These are phyloP conservation scores for Tenthredo notha DNA, from an alignment of 2,888 invertebrate species.

Conservation along the genomic window DNA sequence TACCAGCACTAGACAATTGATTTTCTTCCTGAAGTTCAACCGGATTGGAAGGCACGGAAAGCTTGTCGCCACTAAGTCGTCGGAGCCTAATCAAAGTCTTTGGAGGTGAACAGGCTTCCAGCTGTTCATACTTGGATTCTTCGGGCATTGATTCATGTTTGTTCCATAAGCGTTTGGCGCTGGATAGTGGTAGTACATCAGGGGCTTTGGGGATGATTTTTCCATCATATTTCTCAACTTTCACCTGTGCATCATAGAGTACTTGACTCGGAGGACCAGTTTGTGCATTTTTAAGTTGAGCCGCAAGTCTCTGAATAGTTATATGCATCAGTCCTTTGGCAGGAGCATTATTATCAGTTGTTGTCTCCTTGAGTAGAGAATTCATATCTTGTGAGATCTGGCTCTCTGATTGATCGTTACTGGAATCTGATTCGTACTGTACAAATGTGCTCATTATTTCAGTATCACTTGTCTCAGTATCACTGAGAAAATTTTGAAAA, in stretches of 20 bases:
- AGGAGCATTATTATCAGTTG: slow-evolving; percentile 64
- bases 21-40: slow-evolving; percentile 53
- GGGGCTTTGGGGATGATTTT: slow-evolving; percentile 64
- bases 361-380: slow-evolving; percentile 70
- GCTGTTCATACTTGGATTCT: slow-evolving; percentile 63
- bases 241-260: slow-evolving; percentile 42
- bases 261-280: slow-evolving; percentile 20
- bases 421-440: slow-evolving; percentile 70
- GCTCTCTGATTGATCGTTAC: slow-evolving; percentile 70
- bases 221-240: slow-evolving; percentile 55
- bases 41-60: slow-evolving; percentile 68
- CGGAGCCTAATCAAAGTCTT: slow-evolving; percentile 78
- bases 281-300: slow-evolving; percentile 72
- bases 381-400: slow-evolving; percentile 70
- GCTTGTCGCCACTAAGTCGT: slow-evolving; percentile 78
- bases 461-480: slow-evolving; percentile 65
- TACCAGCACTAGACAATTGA: slow-evolving; percentile 55
- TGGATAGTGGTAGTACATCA: slow-evolving; percentile 62
- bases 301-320: slow-evolving; percentile 75
- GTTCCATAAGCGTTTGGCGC: slow-evolving; percentile 58
- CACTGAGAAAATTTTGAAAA: slow-evolving; percentile 62
- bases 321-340: slow-evolving; percentile 72
- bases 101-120: slow-evolving; percentile 58
- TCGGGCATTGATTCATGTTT: slow-evolving; percentile 57
- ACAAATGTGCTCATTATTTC: slow-evolving; percentile 56